These are phyloP conservation scores for Caenorhabditis tropicalis DNA, from an alignment of 1,140 invertebrate species.

Conservation along the genomic window DNA sequence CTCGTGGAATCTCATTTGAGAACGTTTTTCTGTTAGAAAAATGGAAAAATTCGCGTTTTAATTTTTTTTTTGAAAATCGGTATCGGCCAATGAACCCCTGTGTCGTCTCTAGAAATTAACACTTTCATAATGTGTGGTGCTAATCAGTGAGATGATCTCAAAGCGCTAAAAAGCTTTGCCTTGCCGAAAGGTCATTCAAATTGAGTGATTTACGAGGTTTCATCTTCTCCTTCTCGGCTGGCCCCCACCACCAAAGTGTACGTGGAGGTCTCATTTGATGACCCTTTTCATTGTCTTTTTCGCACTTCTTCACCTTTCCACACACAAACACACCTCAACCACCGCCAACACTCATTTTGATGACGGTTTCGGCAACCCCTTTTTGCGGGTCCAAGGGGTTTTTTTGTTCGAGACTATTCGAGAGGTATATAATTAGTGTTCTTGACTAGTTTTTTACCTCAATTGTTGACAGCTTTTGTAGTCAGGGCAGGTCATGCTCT, in stretches of 20 bases:
- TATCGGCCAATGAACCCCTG: too few relatives aligned
- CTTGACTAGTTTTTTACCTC: too few relatives aligned
- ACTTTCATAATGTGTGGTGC: too few relatives aligned
- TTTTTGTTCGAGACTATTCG: background rate
- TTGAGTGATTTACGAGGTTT: constrained; percentile 28
- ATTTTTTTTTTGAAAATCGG: too few relatives aligned
- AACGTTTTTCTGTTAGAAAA: too few relatives aligned
- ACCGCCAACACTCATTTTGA: background rate
- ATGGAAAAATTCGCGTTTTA: too few relatives aligned
- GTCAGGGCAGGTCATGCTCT: background rate
- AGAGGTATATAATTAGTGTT: too few relatives aligned
- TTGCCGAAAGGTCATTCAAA: background rate
- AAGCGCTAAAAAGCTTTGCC: too few relatives aligned
- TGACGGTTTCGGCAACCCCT: background rate
- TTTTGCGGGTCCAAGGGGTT: background rate
- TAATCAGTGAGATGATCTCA: too few relatives aligned
- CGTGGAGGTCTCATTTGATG: background rate
- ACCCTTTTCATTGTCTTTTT: background rate
- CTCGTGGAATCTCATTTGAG: too few relatives aligned
- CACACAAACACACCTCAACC: background rate
- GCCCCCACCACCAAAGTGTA: background rate
- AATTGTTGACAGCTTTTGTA: too few relatives aligned
- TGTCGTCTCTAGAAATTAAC: too few relatives aligned
- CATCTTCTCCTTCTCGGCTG: background rate
- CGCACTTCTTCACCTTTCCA: background rate